Evolutionary conservation across 1,140 invertebrate species (phyloP).

Genomic region (Dinothrombium tinctorium): DNA sequence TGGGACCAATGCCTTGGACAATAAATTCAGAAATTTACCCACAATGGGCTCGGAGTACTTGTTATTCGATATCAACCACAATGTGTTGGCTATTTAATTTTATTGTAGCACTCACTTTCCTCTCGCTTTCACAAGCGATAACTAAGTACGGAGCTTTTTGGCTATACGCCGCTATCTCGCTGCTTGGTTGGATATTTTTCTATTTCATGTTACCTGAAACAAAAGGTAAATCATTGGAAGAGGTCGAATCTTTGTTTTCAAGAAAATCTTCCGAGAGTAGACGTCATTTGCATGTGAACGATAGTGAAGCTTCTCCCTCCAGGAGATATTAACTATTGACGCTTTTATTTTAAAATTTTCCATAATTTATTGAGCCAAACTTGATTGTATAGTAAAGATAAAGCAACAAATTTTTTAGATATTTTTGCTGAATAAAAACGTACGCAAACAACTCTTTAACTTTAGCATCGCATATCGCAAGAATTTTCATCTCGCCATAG

Average conservation of each 20-base stretch:
- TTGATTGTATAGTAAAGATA: too few relatives aligned
- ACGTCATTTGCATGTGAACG: too few relatives aligned
- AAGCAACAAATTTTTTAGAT: too few relatives aligned
- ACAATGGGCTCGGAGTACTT: conserved; percentile 32
- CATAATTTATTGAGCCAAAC: too few relatives aligned
- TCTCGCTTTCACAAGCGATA: conserved; percentile 25
- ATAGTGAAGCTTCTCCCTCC: too few relatives aligned
- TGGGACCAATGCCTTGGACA: conserved; percentile 40
- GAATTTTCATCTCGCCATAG: too few relatives aligned
- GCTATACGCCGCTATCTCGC: conserved; percentile 26
- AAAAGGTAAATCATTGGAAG: conserved; percentile 28
- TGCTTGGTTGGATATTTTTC: conserved; percentile 26
- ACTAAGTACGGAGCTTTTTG: conserved; percentile 30
- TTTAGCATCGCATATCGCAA: too few relatives aligned
- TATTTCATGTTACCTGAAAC: conserved; percentile 30
- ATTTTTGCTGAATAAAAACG: too few relatives aligned
- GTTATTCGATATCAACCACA: conserved; percentile 31
- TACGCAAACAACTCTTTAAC: too few relatives aligned
- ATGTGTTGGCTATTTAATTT: conserved; percentile 35
- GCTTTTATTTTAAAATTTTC: too few relatives aligned
- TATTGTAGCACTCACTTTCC: conserved; percentile 33
- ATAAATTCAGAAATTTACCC: conserved; percentile 39
- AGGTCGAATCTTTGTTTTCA: conserved; percentile 20
- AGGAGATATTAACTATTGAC: too few relatives aligned
- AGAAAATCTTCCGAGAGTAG: too few relatives aligned